Evolutionary conservation across 2,888 invertebrate species (phyloP).

Genomic region (Asteroscopus sphinx): DNA sequence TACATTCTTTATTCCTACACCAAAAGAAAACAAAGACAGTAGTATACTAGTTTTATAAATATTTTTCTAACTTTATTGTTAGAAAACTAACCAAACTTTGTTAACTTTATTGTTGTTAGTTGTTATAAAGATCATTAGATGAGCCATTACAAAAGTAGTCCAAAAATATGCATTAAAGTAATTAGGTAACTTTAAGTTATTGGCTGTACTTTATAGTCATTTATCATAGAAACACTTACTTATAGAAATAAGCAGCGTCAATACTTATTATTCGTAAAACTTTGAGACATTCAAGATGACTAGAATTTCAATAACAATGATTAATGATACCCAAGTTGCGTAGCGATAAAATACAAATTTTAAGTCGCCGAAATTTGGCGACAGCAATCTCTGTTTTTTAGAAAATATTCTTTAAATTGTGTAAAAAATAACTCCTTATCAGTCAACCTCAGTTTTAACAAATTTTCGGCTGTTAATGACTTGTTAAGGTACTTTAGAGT

Average conservation of each 20-base stretch:
- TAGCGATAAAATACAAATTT: constrained; percentile 19
- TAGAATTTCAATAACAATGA: constrained; percentile 29
- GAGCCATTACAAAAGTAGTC: no score
- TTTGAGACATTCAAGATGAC: constrained; percentile 9
- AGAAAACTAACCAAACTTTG: no score
- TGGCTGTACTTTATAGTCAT: no score
- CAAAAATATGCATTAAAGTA: no score
- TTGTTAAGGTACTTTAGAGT: constrained; percentile 18
- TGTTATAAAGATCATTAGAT: no score
- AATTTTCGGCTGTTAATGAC: constrained; percentile 14
- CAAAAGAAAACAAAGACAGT: no score
- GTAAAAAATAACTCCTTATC: not conserved
- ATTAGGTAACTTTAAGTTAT: no score
- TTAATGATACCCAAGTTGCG: constrained; percentile 19
- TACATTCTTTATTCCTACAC: no score
- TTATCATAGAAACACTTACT: constrained; percentile 18
- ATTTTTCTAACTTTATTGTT: no score
- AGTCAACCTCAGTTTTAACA: constrained; percentile 12
- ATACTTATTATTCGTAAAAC: constrained; percentile 25
- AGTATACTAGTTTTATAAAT: no score
- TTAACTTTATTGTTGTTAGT: no score
- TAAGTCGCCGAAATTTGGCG: constrained; percentile 3
- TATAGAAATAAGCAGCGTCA: constrained; percentile 21
- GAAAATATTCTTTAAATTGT: constrained; percentile 5
- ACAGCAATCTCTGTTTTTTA: not conserved